A percentile compares a stretch with the other conserved stretches of the same genome.
phyloP scores from a whole-genome alignment of 2,888 invertebrate species.

The Napeogenes inachia region DNA sequence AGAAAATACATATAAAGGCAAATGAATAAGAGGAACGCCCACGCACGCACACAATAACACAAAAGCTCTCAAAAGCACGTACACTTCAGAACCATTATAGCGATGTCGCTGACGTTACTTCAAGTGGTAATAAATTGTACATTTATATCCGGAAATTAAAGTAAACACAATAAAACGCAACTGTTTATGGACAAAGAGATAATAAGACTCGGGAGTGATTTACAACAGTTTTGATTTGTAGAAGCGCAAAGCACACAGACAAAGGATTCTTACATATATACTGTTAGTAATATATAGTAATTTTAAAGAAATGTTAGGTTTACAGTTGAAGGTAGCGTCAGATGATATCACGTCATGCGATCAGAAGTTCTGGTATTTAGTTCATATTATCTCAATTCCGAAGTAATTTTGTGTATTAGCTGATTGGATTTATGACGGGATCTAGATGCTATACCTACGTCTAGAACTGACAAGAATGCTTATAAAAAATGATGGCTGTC shows the following conservation, averaged over 20 bases:
- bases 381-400: neutral
- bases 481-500: neutral
- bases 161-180: conserved; percentile 33
- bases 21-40: conserved; percentile 70
- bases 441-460: neutral
- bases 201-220: conserved; percentile 32
- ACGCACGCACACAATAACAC: conserved; percentile 59
- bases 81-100: conserved; percentile 34
- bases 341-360: conserved; percentile 1
- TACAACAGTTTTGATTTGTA: conserved; percentile 41
- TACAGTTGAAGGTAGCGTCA: conserved; percentile 5
- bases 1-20: conserved; percentile 57
- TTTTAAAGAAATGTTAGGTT: conserved; percentile 48
- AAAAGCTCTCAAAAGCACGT: conserved; percentile 51
- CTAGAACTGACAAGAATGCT: neutral
- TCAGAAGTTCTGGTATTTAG: neutral
- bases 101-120: conserved; percentile 33
- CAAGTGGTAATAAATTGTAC: conserved; percentile 34
- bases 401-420: neutral
- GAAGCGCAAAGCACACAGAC: conserved; percentile 38
- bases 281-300: conserved; percentile 42
- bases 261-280: conserved; percentile 39
- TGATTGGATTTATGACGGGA: conserved; percentile 10
- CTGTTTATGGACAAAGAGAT: conserved; percentile 33
- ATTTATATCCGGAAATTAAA: conserved; percentile 35